phyloP scores from a whole-genome alignment of 1,140 invertebrate species.

The Archegozetes longisetosus region DNA sequence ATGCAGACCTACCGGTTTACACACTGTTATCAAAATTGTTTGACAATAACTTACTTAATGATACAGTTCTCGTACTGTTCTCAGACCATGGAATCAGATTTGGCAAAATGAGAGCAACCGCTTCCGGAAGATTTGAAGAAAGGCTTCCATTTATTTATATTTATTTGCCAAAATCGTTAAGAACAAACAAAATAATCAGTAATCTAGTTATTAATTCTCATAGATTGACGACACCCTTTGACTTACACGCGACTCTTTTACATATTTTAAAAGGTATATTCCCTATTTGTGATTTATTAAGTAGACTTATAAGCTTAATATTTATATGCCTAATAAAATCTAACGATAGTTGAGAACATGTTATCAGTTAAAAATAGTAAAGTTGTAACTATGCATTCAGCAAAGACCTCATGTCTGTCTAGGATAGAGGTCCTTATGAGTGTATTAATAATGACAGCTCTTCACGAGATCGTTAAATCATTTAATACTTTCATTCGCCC shows the following conservation, averaged over 20 bases:
- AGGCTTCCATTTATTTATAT: constrained; percentile 21
- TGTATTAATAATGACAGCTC: too few species aligned
- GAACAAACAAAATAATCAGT: not conserved
- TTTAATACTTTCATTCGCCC: too few species aligned
- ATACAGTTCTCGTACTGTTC: constrained; percentile 24
- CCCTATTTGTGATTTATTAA: not conserved
- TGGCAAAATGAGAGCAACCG: constrained; percentile 18
- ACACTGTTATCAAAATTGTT: constrained; percentile 24
- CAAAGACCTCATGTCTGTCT: too few species aligned
- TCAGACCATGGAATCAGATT: constrained; percentile 26
- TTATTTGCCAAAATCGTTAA: constrained; percentile 12
- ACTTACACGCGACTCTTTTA: constrained; percentile 19
- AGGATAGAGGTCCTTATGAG: too few species aligned
- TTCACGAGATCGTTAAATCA: too few species aligned
- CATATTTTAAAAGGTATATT: constrained; percentile 15
- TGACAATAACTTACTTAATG: constrained; percentile 18
- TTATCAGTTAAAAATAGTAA: too few species aligned
- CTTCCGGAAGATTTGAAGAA: constrained; percentile 21
- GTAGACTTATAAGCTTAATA: not conserved
- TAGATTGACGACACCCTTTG: constrained; percentile 20
- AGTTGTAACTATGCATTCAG: too few species aligned
- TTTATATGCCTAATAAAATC: too few species aligned
- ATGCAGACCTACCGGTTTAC: constrained; percentile 25
- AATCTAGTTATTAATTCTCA: constrained; percentile 17
- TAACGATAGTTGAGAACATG: too few species aligned